phyloP scores from a whole-genome alignment of 2,113 vertebrate genomes.

The Platichthys flesus region DNA sequence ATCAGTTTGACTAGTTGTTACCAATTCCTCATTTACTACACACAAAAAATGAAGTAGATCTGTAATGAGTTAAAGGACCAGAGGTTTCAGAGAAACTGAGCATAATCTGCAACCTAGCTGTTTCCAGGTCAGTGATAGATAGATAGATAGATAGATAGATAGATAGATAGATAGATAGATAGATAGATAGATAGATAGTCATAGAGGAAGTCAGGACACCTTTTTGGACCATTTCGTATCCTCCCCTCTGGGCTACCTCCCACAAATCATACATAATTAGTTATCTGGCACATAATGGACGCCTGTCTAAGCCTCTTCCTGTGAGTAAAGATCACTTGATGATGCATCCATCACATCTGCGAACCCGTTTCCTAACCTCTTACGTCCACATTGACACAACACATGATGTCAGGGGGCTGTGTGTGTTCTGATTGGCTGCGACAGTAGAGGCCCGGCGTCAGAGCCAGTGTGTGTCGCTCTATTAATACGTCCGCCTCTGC shows the following conservation, averaged over 20 bases:
- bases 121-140: neutral
- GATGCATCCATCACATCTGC: slow-evolving; percentile 40
- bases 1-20: neutral
- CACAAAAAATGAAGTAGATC: neutral
- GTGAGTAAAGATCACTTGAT: slow-evolving; percentile 13
- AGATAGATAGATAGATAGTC: no score
- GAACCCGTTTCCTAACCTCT: slow-evolving; percentile 19
- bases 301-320: slow-evolving; percentile 5
- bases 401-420: slow-evolving; percentile 29
- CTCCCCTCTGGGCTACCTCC: slow-evolving; percentile 13
- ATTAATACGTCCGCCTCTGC: slow-evolving; percentile 65
- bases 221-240: slow-evolving; percentile 2
- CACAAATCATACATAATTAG: slow-evolving; percentile 22
- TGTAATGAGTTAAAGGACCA: neutral
- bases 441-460: slow-evolving; percentile 35
- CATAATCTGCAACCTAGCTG: neutral
- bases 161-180: neutral
- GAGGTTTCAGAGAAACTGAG: neutral
- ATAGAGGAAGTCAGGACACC: neutral
- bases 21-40: neutral
- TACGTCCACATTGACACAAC: slow-evolving; percentile 40
- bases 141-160: neutral
- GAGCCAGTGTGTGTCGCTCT: slow-evolving; percentile 58
- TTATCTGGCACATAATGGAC: slow-evolving; percentile 20
- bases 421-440: slow-evolving; percentile 47